A percentile compares a stretch with the other conserved stretches of the same genome.
Conservation (phyloP, 2,888 invertebrate species). For the Catocala nupta region DNA sequence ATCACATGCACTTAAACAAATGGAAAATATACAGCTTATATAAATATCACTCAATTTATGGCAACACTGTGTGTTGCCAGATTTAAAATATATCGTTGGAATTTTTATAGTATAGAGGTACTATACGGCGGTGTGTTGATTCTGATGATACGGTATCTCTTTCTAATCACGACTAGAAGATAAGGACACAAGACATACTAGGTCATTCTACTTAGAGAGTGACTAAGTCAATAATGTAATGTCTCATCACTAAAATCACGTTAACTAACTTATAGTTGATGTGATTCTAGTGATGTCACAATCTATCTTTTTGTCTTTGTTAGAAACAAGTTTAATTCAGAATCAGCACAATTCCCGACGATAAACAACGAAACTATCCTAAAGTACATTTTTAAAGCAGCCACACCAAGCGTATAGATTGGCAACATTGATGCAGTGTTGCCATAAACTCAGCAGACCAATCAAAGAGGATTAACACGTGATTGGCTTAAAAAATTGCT, state of each 20-base stretch:
- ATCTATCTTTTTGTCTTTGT: too few species aligned
- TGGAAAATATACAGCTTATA: conserved; percentile 39
- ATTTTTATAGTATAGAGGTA: not conserved
- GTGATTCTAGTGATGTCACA: too few species aligned
- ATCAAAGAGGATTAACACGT: conserved; percentile 12
- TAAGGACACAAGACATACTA: not conserved
- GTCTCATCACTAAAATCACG: too few species aligned
- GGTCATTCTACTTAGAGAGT: too few species aligned
- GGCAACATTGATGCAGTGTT: conserved; percentile 31
- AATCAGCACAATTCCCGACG: not conserved
- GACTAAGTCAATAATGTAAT: too few species aligned
- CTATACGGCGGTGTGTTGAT: not conserved
- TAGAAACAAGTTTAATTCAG: too few species aligned
- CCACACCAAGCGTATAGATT: conserved; percentile 14
- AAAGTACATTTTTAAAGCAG: conserved; percentile 15
- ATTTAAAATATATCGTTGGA: conserved; percentile 30
- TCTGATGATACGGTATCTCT: not conserved
- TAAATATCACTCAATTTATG: conserved; percentile 25
- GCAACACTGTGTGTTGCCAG: conserved; percentile 37
- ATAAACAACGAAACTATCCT: not conserved
- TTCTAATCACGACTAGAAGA: too few species aligned
- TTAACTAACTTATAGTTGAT: not conserved
- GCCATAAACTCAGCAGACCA: conserved; percentile 40
- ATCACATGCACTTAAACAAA: conserved; percentile 41
- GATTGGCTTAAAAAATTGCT: conserved; percentile 27